Evolutionary conservation across 2,113 vertebrate genomes (phyloP).

Genomic region (Aythya baeri): DNA sequence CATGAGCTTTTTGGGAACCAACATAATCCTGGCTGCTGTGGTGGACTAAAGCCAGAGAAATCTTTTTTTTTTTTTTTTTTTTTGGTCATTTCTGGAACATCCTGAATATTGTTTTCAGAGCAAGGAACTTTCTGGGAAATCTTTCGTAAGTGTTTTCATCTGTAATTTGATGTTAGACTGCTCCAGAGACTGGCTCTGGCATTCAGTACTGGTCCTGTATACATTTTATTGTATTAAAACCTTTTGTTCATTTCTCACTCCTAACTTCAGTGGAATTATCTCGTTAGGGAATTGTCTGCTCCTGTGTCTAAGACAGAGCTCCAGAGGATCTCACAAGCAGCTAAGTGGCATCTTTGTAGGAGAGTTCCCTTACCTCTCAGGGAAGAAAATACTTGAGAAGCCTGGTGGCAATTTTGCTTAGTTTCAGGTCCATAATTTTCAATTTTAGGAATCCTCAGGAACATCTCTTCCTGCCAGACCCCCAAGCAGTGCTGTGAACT

Average conservation of each 20-base stretch:
- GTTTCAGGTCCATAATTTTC: neutral
- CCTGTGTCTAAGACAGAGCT: neutral
- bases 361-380: neutral
- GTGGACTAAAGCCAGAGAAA: constrained; percentile 17
- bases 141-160: neutral
- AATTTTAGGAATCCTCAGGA: neutral
- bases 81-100: neutral
- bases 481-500: neutral
- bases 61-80: neutral
- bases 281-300: neutral
- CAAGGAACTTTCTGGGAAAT: neutral
- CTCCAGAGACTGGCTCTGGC: neutral
- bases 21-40: neutral
- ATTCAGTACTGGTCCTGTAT: neutral
- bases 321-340: neutral
- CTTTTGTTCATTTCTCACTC: neutral
- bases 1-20: constrained; percentile 41
- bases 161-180: neutral
- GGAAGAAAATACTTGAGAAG: neutral
- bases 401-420: neutral
- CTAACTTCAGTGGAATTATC: neutral
- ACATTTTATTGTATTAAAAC: neutral
- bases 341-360: neutral
- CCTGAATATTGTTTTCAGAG: constrained; percentile 4
- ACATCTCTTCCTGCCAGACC: neutral